Evolutionary conservation across 1,140 invertebrate genomes (phyloP).

Genomic region (Geopemphigus sp.): DNA sequence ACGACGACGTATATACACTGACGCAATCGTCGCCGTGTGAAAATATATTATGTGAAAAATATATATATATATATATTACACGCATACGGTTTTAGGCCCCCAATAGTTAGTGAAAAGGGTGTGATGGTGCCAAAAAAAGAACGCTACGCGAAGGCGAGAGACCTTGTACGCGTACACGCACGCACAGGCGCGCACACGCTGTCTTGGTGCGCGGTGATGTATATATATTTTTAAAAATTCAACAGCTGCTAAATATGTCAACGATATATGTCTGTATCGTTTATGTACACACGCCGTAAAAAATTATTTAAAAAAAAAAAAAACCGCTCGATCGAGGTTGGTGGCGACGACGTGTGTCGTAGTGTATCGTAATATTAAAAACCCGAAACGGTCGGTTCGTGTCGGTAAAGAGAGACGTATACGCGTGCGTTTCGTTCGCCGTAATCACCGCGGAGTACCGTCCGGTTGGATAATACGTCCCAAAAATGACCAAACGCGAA

Average conservation of each 20-base stretch:
- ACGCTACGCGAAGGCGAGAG: constrained; percentile 24
- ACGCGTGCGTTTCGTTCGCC: too few species aligned
- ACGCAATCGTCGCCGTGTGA: constrained; percentile 42
- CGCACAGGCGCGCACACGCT: not conserved
- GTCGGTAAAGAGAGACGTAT: too few species aligned
- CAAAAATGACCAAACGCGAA: too few species aligned
- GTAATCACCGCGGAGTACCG: too few species aligned
- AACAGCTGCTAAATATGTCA: constrained; percentile 45
- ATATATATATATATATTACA: constrained; percentile 24
- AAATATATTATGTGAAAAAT: constrained; percentile 40
- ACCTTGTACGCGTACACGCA: not conserved
- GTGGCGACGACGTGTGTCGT: too few species aligned
- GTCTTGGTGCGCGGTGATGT: constrained; percentile 16
- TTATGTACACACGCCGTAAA: constrained; percentile 1
- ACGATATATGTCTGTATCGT: not conserved
- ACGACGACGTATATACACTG: not conserved
- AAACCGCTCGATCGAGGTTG: not conserved
- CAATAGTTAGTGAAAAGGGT: constrained; percentile 45
- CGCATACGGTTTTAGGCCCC: constrained; percentile 32
- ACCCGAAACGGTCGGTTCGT: too few species aligned
- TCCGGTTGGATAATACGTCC: too few species aligned
- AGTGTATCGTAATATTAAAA: too few species aligned
- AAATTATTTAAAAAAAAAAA: constrained; percentile 27
- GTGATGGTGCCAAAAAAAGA: constrained; percentile 45
- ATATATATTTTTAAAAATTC: constrained; percentile 45